Base-by-base conservation (phyloP, 2,113 vertebrate species). In the Dasyprocta punctata region DNA sequence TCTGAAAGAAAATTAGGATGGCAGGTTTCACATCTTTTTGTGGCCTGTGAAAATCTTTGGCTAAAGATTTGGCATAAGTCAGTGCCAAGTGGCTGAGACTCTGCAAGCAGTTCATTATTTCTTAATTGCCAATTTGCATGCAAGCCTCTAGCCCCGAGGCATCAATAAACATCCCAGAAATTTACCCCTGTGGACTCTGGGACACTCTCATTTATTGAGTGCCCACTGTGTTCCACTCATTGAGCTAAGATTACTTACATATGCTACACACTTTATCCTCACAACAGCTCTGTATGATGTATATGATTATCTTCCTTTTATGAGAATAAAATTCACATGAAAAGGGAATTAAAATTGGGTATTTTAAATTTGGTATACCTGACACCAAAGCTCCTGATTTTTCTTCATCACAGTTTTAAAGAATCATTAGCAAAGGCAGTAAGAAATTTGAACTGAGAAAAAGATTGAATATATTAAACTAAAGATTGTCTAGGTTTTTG, bases 61-160 rank as follows among this genome's bases (percentile, higher is more conserved):
- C 96, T 82, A 80, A 84, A 93, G 67, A 83, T 93, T 61, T 95
- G 96, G 94, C 84, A 47, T 49, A 69, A 81, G 75, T 63, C 87
- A 26, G 90, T 0, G 80, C 95, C 96, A 95, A 95, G 94, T 38
- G 73, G 41, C 90, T 83, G 3, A 4, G 87, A 52, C 33, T 80
- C 38, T 7, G 24, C 28, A 56, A 90, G 81, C 61, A 87, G 94
- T 85, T 97, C 90, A 90, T 96, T 92, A 84, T 93, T 96, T 96
- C 95, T 77, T 92, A 94, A 97, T 89, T 73, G 86, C n/a, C 89
- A 63, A 78, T 97, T 90, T 96, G 94, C 93, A 86, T 73, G 77
- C 33, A 38, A n/a, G 86, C 44, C 69, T 86, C 28, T 0, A n/a
- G 94, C 89, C 89, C 96, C 91, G 65, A 75, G 82, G 52, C 91